Conservation (phyloP, 2,888 invertebrate genomes). For the Agriopis marginaria region DNA sequence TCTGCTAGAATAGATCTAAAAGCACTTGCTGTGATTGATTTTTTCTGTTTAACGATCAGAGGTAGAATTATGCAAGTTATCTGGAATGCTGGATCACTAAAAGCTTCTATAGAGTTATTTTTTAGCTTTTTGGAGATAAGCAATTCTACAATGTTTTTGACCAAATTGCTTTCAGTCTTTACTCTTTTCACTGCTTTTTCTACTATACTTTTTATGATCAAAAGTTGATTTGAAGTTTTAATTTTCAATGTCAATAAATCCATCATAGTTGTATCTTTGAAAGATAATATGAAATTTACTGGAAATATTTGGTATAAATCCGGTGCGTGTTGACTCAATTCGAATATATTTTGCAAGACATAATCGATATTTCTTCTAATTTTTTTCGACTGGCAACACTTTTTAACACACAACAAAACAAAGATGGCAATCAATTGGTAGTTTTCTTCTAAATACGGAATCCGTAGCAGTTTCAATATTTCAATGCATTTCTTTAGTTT, state of each 20-base stretch:
- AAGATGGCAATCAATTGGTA: conserved; percentile 74
- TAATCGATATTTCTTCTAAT: conserved; percentile 64
- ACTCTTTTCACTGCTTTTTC: conserved; percentile 78
- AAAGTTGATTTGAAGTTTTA: conserved; percentile 65
- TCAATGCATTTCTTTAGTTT: conserved; percentile 61
- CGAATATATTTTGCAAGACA: conserved; percentile 69
- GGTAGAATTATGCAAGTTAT: conserved; percentile 74
- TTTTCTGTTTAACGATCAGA: conserved; percentile 75
- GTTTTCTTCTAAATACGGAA: conserved; percentile 75
- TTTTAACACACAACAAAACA: conserved; percentile 70
- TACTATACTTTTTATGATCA: conserved; percentile 67
- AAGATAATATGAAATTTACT: conserved; percentile 69
- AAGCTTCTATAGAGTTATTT: conserved; percentile 63
- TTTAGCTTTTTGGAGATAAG: conserved; percentile 63
- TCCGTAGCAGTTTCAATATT: conserved; percentile 65
- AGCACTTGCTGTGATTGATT: conserved; percentile 69
- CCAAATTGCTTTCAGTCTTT: conserved; percentile 68
- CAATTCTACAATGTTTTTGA: conserved; percentile 71
- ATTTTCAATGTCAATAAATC: conserved; percentile 71
- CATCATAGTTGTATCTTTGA: conserved; percentile 62
- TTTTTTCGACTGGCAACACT: conserved; percentile 68
- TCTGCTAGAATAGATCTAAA: conserved; percentile 74
- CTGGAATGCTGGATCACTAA: conserved; percentile 74
- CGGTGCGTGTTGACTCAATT: conserved; percentile 72
- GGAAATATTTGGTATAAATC: conserved; percentile 77